Base-by-base conservation (phyloP, 2,797 vertebrate genomes). In the Periophthalmus magnuspinnatus region DNA sequence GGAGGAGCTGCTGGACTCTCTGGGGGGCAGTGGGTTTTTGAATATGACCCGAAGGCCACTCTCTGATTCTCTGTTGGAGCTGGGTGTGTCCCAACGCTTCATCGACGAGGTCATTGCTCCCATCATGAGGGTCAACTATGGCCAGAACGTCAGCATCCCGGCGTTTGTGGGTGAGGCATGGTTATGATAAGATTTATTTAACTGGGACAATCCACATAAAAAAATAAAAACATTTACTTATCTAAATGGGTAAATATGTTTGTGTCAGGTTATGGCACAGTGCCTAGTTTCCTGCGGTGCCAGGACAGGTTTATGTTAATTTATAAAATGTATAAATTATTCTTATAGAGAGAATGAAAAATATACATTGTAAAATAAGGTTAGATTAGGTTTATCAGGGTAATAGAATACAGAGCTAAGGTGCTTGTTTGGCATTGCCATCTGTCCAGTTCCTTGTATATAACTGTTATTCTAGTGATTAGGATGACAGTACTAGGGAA, bases 1-100 rank as follows among this genome's bases (percentile, higher is more conserved):
- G 81, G 97, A 99, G 81, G 96, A 97, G 80, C 91, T 99, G 69
- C 90, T 99, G 73, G 93, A 90, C 79, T 98, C 96, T 0, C 92
- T 99, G 36, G 97, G 98, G 0, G 96, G 97, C 2, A 93, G 95
- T 0, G 93, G 95, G 75, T 99, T 99, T 1, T 85, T 98, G 86
- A 99, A 99, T 90, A 97, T 99, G 96, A 99, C 97, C 0, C 95
- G 90, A 24, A 94, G 93, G 77, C 95, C 96, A 0, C 95, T 98
- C 76, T 96, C 95, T 0, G 97, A 98, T 87, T 96, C 96, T 54
- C 86, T 99, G 84, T 89, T 98, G 83, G 96, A 98, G 87, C 92
- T 97, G 81, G 98, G 97, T 0, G 93, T 99, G 89, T 97, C 96
- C 0, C 97, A 98, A 87, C 96, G 95, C 74, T 99, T 99, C 48